These are phyloP conservation scores for Loriculus beryllinus DNA, from an alignment of 2,797 vertebrate species.

Conservation along the genomic window DNA sequence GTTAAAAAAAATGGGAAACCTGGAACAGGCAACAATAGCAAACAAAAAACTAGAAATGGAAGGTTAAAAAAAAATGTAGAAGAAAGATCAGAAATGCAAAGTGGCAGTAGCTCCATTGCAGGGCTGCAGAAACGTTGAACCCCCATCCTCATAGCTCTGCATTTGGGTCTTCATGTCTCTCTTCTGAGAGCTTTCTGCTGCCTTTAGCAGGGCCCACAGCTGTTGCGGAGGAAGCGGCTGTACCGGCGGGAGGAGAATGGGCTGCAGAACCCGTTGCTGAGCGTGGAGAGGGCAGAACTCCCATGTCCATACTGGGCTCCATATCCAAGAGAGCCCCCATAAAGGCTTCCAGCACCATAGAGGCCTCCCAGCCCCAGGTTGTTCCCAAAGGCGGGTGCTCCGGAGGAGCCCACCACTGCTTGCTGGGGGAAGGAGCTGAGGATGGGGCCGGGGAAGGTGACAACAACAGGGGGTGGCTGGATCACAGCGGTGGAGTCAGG, in stretches of 20 bases:
- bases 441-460: conserved; percentile 56
- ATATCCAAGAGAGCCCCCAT: neutral
- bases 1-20: rapidly evolving
- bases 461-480: neutral
- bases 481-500: neutral
- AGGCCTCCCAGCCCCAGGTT: neutral
- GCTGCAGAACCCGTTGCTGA: neutral
- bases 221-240: neutral
- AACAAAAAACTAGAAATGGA: neutral
- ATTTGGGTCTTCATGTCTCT: neutral
- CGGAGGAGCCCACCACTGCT: neutral
- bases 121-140: rapidly evolving
- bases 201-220: conserved; percentile 7
- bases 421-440: conserved; percentile 60
- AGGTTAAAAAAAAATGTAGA: rapidly evolving
- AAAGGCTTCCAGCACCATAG: rapidly evolving
- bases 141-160: neutral
- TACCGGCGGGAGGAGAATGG: neutral
- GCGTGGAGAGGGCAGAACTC: neutral
- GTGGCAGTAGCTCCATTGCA: neutral
- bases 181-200: neutral
- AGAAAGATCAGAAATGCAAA: neutral
- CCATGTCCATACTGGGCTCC: neutral
- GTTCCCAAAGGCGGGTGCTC: neutral
- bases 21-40: neutral